These are phyloP conservation scores for Mesaphorura yosii DNA, from an alignment of 1,140 invertebrate species.

Conservation along the genomic window DNA sequence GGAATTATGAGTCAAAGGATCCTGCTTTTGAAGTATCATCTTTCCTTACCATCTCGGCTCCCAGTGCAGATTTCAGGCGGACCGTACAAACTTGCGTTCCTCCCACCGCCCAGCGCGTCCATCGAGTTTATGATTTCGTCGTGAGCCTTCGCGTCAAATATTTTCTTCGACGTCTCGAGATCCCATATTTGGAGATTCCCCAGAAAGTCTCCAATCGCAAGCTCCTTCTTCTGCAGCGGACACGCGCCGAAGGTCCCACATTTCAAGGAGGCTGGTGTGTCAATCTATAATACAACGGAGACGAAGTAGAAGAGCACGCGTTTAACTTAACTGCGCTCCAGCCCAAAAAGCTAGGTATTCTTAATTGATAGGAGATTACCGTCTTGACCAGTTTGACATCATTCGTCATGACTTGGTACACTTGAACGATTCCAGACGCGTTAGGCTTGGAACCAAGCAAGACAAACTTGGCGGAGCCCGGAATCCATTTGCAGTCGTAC, in stretches of 20 bases:
- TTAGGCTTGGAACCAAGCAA: conserved; percentile 70
- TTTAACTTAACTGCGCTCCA: too few species aligned
- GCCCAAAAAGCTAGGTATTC: too few species aligned
- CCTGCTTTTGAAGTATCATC: background rate
- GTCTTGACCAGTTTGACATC: conserved; percentile 59
- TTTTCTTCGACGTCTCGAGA: conserved; percentile 54
- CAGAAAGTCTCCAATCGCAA: conserved; percentile 85
- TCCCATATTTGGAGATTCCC: conserved; percentile 79
- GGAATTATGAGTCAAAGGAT: background rate
- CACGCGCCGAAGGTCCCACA: conserved; percentile 87
- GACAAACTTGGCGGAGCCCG: conserved; percentile 80
- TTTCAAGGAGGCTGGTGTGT: conserved; percentile 72
- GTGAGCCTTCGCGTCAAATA: conserved; percentile 75
- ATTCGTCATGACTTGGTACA: conserved; percentile 67
- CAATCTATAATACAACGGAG: conserved; percentile 42
- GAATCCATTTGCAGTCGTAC: conserved; percentile 90
- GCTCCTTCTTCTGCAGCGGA: conserved; percentile 56
- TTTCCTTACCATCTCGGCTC: conserved; percentile 65
- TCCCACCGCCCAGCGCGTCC: conserved; percentile 79
- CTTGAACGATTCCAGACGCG: conserved; percentile 70
- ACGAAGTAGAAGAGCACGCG: too few species aligned
- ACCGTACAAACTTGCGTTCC: conserved; percentile 69
- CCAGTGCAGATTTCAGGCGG: conserved; percentile 90
- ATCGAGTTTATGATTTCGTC: conserved; percentile 81
- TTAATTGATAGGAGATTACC: conserved; percentile 33